Conservation (phyloP, 2,797 vertebrate species). For the Numenius phaeopus region DNA sequence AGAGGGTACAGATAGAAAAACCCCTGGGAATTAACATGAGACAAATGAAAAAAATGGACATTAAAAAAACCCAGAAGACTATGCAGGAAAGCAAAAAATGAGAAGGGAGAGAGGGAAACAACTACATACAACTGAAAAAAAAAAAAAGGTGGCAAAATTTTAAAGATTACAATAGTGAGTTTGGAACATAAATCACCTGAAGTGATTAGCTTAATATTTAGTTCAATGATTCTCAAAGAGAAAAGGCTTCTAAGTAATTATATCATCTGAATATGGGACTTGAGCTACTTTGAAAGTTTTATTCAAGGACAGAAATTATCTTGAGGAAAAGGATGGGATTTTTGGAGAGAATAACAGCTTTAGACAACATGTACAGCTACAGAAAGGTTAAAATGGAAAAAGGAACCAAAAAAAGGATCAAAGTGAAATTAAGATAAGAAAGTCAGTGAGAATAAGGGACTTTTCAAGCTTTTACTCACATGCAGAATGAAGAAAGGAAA, state of each 20-base stretch:
- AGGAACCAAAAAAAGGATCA: slow-evolving; percentile 1
- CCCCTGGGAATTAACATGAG: not conserved
- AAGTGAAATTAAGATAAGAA: slow-evolving; percentile 61
- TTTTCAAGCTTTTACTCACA: slow-evolving; percentile 42
- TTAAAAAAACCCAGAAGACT: not conserved
- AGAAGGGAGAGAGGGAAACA: not conserved
- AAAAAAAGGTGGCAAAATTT: not conserved
- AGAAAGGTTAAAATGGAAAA: slow-evolving; percentile 44
- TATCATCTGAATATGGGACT: not conserved
- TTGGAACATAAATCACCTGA: not conserved
- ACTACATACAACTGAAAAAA: not conserved
- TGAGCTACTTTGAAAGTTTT: slow-evolving; percentile 35
- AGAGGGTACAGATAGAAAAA: not conserved
- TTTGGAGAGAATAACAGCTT: slow-evolving; percentile 40
- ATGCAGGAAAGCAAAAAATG: not conserved
- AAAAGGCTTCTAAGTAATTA: slow-evolving; percentile 30
- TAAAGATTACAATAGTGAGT: not conserved
- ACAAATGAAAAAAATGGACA: not conserved
- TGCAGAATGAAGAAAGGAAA: slow-evolving; percentile 11
- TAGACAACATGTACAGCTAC: slow-evolving; percentile 15
- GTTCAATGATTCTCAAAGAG: not conserved
- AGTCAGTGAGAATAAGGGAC: slow-evolving; percentile 21
- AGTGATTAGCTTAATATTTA: slow-evolving; percentile 12
- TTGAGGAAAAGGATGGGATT: slow-evolving; percentile 21
- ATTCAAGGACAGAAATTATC: slow-evolving; percentile 55